phyloP scores from a whole-genome alignment of 2,113 vertebrate species.

The Neofelis nebulosa region DNA sequence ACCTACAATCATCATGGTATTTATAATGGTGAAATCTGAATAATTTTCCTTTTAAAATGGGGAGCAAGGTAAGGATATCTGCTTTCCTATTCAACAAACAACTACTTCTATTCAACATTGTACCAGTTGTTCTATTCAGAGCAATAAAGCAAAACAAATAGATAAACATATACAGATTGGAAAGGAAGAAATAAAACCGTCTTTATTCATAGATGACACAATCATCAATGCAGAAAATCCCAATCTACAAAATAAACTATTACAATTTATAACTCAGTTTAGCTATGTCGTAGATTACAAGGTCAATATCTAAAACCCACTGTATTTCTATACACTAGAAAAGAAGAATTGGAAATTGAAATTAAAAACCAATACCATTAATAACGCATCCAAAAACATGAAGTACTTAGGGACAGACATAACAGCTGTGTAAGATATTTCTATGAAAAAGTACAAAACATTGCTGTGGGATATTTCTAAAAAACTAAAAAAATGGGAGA shows the following conservation, averaged over 20 bases:
- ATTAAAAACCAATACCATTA: slow-evolving; percentile 2
- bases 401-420: background rate
- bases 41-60: background rate
- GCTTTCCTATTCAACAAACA: background rate
- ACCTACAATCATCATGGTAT: background rate
- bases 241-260: background rate
- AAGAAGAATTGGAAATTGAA: background rate
- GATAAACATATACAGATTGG: background rate
- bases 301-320: background rate
- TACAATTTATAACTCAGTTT: background rate
- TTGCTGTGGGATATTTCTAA: background rate
- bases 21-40: background rate
- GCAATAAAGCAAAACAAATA: background rate
- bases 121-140: background rate
- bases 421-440: background rate
- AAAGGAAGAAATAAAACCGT: background rate
- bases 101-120: background rate
- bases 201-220: background rate
- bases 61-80: background rate
- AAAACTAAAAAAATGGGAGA: background rate
- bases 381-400: background rate
- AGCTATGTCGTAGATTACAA: background rate
- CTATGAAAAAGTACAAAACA: background rate
- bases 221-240: background rate
- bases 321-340: background rate